Percentiles rank a stretch among this genome's conserved stretches.
These are phyloP conservation scores for Musca vetustissima DNA, from an alignment of 1,140 invertebrate species.

Conservation along the genomic window DNA sequence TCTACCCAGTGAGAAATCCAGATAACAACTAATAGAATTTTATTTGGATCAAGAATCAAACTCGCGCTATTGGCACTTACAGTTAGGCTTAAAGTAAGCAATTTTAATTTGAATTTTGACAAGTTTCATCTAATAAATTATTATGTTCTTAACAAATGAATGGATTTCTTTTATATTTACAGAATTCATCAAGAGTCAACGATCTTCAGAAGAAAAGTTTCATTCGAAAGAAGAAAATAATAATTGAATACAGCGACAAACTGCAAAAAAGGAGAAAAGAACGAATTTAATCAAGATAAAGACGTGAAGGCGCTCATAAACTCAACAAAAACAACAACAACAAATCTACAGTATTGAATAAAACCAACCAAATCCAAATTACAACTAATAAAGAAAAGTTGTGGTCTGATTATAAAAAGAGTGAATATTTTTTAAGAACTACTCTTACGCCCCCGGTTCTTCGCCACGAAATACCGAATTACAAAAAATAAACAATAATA, in stretches of 20 bases:
- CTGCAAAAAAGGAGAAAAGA: conserved; percentile 16
- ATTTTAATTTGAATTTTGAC: no score
- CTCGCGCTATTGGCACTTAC: no score
- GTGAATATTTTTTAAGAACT: conserved; percentile 23
- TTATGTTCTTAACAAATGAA: no score
- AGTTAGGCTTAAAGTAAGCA: no score
- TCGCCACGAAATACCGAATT: neutral
- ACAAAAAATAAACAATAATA: neutral
- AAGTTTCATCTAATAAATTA: no score
- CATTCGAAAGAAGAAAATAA: no score
- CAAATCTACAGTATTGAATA: conserved; percentile 21
- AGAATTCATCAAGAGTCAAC: no score
- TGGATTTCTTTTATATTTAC: no score
- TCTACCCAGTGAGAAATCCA: no score
- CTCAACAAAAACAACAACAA: conserved; percentile 3
- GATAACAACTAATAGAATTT: no score
- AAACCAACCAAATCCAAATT: conserved; percentile 3
- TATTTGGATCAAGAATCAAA: no score
- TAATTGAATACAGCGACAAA: neutral
- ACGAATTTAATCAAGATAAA: conserved; percentile 18
- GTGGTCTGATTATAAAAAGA: conserved; percentile 18
- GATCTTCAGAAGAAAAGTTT: no score
- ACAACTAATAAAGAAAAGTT: neutral
- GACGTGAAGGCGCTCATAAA: neutral
- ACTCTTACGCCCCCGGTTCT: neutral